These are phyloP conservation scores for Hydractinia echinata DNA, from an alignment of 30 jellyfish, hydroid and myxozoan genomes.

Conservation along the genomic window DNA sequence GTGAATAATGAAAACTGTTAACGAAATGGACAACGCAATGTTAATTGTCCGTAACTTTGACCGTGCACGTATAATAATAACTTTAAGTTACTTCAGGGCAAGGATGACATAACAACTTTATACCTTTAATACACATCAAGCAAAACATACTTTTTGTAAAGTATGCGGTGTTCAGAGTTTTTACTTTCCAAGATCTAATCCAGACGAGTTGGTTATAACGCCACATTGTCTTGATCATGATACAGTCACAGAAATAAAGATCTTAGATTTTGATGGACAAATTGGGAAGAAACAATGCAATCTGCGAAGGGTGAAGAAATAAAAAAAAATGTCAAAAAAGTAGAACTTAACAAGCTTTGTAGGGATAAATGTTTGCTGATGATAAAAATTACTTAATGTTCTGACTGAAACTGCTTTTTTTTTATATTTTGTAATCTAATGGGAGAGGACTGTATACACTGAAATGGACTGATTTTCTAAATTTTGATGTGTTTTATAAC, in stretches of 20 bases:
- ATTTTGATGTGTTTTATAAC: too few relatives aligned
- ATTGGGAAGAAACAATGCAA: conserved; percentile 73
- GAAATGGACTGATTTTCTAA: too few relatives aligned
- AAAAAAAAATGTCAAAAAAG: conserved; percentile 45
- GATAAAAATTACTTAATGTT: too few relatives aligned
- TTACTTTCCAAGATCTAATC: conserved; percentile 87
- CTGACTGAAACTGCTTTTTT: too few relatives aligned
- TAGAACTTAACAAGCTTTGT: not conserved
- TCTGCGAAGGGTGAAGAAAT: conserved; percentile 49
- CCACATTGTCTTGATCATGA: conserved; percentile 86
- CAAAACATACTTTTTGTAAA: conserved; percentile 84
- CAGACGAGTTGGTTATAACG: conserved; percentile 91
- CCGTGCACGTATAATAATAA: too few relatives aligned
- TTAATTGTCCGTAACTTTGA: too few relatives aligned
- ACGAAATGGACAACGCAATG: too few relatives aligned
- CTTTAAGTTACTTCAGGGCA: conserved; percentile 59
- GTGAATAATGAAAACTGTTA: too few relatives aligned
- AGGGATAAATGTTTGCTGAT: too few relatives aligned
- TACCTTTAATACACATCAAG: conserved; percentile 82
- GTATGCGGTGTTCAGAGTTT: conserved; percentile 96
- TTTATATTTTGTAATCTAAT: too few relatives aligned
- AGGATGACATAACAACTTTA: conserved; percentile 66
- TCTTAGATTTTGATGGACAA: conserved; percentile 60
- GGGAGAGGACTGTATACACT: too few relatives aligned
- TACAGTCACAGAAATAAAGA: conserved; percentile 32